Evolutionary conservation across 2,888 invertebrate species (phyloP).

Genomic region (Cerceris ruficornis): DNA sequence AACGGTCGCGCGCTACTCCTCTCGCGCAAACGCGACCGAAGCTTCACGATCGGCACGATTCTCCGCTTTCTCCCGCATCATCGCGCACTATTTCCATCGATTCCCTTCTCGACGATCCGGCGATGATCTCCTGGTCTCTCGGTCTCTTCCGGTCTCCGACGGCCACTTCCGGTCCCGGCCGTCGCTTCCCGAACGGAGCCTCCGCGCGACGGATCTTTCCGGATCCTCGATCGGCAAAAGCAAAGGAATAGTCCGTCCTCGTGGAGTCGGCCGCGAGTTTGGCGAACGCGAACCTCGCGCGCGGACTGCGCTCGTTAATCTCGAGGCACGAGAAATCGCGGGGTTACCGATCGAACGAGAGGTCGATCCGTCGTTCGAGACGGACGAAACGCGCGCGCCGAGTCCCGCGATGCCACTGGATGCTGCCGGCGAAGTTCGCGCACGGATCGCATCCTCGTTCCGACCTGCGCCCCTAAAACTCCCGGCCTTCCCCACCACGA

Average conservation of each 20-base stretch:
- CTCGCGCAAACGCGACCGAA: slow-evolving; percentile 6
- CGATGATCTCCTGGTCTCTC: slow-evolving; percentile 3
- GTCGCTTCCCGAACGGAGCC: not conserved
- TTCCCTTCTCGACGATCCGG: slow-evolving; percentile 11
- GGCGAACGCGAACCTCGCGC: not conserved
- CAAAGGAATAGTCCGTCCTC: no score
- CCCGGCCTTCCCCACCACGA: slow-evolving; percentile 14
- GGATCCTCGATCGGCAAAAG: no score
- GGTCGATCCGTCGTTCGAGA: not conserved
- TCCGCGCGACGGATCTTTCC: no score
- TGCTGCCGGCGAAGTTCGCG: slow-evolving; percentile 70
- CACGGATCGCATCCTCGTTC: slow-evolving; percentile 60
- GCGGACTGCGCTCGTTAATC: not conserved
- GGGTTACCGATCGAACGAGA: not conserved
- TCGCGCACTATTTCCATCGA: slow-evolving; percentile 48
- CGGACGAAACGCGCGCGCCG: slow-evolving; percentile 71
- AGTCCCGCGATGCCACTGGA: slow-evolving; percentile 76
- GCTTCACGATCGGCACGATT: slow-evolving; percentile 22
- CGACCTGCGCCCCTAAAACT: slow-evolving; percentile 51
- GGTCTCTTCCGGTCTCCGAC: not conserved
- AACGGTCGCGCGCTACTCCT: slow-evolving; percentile 24
- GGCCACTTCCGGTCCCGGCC: not conserved
- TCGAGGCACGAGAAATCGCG: not conserved
- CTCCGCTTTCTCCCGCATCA: slow-evolving; percentile 27
- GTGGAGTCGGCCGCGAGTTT: not conserved